These are phyloP conservation scores for Callithrix jacchus DNA, from an alignment of 2,113 vertebrate genomes.

Conservation along the genomic window DNA sequence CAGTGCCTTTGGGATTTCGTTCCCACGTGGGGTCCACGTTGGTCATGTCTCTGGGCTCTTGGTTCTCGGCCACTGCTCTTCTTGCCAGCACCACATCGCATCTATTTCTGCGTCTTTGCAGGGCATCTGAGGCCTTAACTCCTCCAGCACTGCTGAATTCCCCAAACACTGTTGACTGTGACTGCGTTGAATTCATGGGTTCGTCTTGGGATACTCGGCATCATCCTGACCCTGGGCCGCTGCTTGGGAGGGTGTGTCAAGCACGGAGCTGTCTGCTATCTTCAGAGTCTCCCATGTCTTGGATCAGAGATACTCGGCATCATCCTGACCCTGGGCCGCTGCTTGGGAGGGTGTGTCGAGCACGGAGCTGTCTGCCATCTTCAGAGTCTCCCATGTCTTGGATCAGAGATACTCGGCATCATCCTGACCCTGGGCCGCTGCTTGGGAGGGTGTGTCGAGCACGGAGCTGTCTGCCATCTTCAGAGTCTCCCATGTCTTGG, in stretches of 20 bases:
- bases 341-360: rapidly evolving
- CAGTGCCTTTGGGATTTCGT: rapidly evolving
- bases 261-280: rapidly evolving
- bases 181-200: not conserved
- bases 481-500: not conserved
- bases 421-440: not conserved
- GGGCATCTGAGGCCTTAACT: not conserved
- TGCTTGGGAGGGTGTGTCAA: rapidly evolving
- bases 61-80: rapidly evolving
- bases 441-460: rapidly evolving
- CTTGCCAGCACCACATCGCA: rapidly evolving
- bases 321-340: not conserved
- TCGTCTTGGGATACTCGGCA: not conserved
- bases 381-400: not conserved
- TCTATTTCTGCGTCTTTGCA: not conserved
- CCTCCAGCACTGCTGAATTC: not conserved
- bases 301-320: not conserved
- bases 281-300: not conserved
- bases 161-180: not conserved
- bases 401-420: not conserved
- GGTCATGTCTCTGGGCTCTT: not conserved
- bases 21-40: rapidly evolving
- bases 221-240: not conserved
- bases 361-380: rapidly evolving
- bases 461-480: not conserved